phyloP scores from a whole-genome alignment of 1,140 invertebrate species.

The Brachionus koreanus region DNA sequence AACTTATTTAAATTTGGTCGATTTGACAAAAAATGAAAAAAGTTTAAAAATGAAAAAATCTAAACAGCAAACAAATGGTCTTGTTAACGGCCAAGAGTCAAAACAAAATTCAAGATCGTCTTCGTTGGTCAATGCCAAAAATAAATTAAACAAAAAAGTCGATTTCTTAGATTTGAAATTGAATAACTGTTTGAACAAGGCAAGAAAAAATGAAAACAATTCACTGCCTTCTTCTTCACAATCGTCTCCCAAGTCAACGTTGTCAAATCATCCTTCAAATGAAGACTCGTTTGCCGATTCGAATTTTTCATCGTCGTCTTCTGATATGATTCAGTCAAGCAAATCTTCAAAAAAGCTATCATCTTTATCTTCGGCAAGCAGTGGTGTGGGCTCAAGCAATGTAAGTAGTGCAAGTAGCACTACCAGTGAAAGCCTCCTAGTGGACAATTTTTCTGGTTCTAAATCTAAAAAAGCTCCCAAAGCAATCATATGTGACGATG shows the following conservation, averaged over 20 bases:
- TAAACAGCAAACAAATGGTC: neutral
- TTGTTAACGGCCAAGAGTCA: neutral
- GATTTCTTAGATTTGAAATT: constrained; percentile 38
- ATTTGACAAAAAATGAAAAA: neutral
- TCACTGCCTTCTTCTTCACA: constrained; percentile 13
- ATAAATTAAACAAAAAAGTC: constrained; percentile 31
- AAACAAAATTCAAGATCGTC: neutral
- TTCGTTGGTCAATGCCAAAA: neutral
- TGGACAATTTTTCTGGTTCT: neutral
- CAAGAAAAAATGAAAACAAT: neutral
- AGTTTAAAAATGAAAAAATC: neutral
- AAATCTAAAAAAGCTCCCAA: constrained; percentile 25
- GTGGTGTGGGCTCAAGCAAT: constrained; percentile 39
- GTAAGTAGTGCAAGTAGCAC: constrained; percentile 37
- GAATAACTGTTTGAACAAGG: constrained; percentile 15
- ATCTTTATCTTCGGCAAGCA: constrained; percentile 18
- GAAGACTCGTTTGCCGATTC: constrained; percentile 41
- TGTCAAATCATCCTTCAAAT: constrained; percentile 10
- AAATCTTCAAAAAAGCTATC: neutral
- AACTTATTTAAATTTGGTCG: neutral
- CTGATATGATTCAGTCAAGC: neutral
- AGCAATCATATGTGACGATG: constrained; percentile 22
- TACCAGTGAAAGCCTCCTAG: neutral
- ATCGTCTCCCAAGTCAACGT: neutral
- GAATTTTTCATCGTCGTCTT: constrained; percentile 15